Conservation (phyloP, 2,113 vertebrate genomes). For the Aegithalos caudatus region DNA sequence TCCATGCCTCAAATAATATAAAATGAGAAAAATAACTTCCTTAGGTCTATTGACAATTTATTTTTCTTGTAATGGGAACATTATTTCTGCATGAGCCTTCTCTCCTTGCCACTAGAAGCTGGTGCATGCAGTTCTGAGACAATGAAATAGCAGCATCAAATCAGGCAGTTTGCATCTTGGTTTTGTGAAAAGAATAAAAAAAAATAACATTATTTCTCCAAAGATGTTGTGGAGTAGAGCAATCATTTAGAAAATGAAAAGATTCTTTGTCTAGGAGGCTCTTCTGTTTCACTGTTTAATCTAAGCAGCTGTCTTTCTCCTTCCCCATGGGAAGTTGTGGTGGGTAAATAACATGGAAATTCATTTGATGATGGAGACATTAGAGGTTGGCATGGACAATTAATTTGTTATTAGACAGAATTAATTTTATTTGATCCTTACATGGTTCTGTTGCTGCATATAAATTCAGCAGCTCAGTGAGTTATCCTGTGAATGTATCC, state of each 20-base stretch:
- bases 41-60: conserved; percentile 5
- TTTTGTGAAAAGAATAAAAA: not conserved
- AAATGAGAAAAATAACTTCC: not conserved
- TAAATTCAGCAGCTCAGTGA: conserved; percentile 13
- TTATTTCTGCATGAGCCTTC: conserved; percentile 12
- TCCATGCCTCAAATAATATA: not conserved
- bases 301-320: conserved; percentile 46
- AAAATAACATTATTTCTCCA: not conserved
- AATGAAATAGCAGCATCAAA: not conserved
- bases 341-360: conserved; percentile 64
- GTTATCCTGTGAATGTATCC: not conserved
- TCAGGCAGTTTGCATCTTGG: not conserved
- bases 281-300: conserved; percentile 46
- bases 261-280: conserved; percentile 47
- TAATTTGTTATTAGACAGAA: conserved; percentile 68
- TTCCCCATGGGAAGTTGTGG: conserved; percentile 51
- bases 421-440: conserved; percentile 65
- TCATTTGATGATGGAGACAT: conserved; percentile 62
- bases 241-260: conserved; percentile 56
- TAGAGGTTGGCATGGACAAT: conserved; percentile 65
- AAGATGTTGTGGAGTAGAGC: not conserved
- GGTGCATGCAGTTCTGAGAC: not conserved
- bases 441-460: conserved; percentile 44
- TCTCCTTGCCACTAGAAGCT: not conserved
- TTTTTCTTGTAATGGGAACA: not conserved